Evolutionary conservation across 2,888 invertebrate genomes (phyloP).

Genomic region (Lamproptera curius): DNA sequence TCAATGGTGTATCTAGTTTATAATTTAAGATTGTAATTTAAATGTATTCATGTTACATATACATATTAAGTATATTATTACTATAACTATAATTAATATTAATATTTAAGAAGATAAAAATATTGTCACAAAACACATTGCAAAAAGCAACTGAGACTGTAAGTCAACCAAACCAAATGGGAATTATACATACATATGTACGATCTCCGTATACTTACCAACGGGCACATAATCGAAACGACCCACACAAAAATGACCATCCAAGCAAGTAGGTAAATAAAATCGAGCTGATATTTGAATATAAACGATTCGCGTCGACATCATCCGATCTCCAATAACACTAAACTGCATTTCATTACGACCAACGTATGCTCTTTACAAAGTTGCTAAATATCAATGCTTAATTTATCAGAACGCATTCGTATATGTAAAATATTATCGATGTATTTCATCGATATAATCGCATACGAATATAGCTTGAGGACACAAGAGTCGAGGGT

Average conservation of each 20-base stretch:
- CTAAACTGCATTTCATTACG: conserved; percentile 63
- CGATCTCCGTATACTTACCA: no score
- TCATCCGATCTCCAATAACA: conserved; percentile 40
- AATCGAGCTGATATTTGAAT: conserved; percentile 32
- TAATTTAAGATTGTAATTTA: no score
- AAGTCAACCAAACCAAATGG: no score
- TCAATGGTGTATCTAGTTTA: no score
- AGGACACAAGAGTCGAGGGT: conserved; percentile 32
- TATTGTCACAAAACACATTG: no score
- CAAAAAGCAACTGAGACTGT: no score
- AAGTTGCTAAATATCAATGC: conserved; percentile 54
- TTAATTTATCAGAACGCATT: conserved; percentile 50
- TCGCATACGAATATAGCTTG: conserved; percentile 36
- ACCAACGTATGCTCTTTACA: conserved; percentile 45
- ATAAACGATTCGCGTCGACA: conserved; percentile 29
- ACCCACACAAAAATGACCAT: neutral
- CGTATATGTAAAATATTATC: conserved; percentile 50
- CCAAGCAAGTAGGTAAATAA: conserved; percentile 14
- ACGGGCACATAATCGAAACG: no score
- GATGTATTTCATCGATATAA: conserved; percentile 57
- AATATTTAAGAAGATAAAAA: no score
- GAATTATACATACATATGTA: no score
- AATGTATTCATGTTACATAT: no score
- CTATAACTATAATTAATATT: no score
- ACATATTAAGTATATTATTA: no score